These are phyloP conservation scores for Cyclophora punctaria DNA, from an alignment of 2,888 invertebrate genomes.

Conservation along the genomic window DNA sequence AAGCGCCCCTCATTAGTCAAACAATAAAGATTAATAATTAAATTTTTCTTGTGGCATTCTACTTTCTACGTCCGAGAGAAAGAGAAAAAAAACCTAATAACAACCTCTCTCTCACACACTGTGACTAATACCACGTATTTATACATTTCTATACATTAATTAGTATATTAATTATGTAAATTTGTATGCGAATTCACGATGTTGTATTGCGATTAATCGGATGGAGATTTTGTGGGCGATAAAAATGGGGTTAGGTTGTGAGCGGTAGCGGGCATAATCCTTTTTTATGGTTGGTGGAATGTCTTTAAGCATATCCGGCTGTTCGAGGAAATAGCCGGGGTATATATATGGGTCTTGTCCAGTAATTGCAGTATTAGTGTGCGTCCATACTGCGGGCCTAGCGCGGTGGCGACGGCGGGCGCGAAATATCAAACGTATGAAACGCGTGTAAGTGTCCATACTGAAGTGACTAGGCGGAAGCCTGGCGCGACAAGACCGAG, in stretches of 20 bases:
- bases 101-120: constrained; percentile 22
- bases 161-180: constrained; percentile 70
- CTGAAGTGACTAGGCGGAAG: no score
- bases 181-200: constrained; percentile 66
- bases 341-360: no score
- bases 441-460: no score
- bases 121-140: constrained; percentile 44
- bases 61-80: constrained; percentile 36
- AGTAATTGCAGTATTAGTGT: no score
- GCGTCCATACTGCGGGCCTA: no score
- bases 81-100: not conserved
- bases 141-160: constrained; percentile 58
- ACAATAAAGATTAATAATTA: constrained; percentile 37
- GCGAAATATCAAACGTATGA: no score
- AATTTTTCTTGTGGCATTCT: constrained; percentile 30
- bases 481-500: no score
- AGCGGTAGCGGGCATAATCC: constrained; percentile 17
- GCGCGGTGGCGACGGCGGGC: no score
- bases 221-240: constrained; percentile 45
- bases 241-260: constrained; percentile 10
- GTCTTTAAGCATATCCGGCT: no score
- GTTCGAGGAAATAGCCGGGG: no score
- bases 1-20: constrained; percentile 33
- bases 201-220: constrained; percentile 60
- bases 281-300: no score